These are phyloP conservation scores for Charaxes varanes DNA, from an alignment of 1,140 invertebrate genomes.

Conservation along the genomic window DNA sequence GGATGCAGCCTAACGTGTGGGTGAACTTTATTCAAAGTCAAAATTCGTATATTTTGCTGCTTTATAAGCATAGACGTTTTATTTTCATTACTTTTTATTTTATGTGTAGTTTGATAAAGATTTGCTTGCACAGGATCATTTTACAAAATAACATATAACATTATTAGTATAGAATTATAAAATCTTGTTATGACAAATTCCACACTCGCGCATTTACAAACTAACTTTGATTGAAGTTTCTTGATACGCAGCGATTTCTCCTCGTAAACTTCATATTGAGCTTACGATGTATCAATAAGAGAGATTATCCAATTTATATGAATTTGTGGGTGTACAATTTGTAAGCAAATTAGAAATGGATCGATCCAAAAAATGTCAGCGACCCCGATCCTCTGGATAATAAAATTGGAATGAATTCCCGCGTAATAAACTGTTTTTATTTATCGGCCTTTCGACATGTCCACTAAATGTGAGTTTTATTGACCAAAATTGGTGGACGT, in stretches of 20 bases:
- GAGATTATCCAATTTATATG: constrained; percentile 33
- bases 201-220: not conserved
- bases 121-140: constrained; percentile 14
- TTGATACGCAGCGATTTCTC: constrained; percentile 3
- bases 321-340: constrained; percentile 30
- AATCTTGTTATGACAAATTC: too few relatives aligned
- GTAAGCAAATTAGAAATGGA: constrained; percentile 35
- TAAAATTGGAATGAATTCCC: constrained; percentile 27
- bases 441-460: constrained; percentile 21
- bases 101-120: too few relatives aligned
- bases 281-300: constrained; percentile 22
- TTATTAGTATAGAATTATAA: too few relatives aligned
- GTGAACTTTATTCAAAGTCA: too few relatives aligned
- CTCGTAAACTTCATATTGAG: constrained; percentile 4
- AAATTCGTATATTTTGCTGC: too few relatives aligned
- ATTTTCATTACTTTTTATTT: too few relatives aligned
- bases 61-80: too few relatives aligned
- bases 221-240: constrained; percentile 4
- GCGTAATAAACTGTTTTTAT: constrained; percentile 27
- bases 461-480: constrained; percentile 15
- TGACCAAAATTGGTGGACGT: too few relatives aligned
- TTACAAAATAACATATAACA: too few relatives aligned
- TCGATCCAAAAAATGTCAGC: constrained; percentile 24
- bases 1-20: too few relatives aligned
- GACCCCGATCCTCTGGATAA: constrained; percentile 22